These are phyloP conservation scores for Colinus virginianus DNA, from an alignment of 2,113 vertebrate species.

Conservation along the genomic window DNA sequence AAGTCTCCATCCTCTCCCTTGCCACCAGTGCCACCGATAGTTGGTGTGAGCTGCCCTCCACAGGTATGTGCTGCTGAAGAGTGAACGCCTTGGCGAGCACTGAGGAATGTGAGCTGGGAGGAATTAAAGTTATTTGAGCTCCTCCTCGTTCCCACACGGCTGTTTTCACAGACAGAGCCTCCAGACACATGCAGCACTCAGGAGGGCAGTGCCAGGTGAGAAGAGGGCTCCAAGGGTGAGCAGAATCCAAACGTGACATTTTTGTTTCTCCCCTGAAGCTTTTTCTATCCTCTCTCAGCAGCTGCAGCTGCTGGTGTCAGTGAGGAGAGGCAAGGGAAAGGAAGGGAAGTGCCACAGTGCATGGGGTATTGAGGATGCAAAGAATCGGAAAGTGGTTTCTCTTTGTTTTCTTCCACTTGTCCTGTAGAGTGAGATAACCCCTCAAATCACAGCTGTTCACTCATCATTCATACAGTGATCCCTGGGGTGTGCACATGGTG, in stretches of 20 bases:
- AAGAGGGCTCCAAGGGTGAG: fast-evolving
- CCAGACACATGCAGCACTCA: neutral
- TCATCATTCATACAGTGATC: neutral
- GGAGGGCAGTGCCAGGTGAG: neutral
- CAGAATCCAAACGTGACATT: neutral
- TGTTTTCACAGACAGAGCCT: neutral
- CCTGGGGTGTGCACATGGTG: neutral
- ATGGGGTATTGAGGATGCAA: neutral
- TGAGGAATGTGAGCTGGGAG: neutral
- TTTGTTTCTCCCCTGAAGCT: neutral
- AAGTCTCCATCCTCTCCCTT: neutral
- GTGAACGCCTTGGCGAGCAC: neutral
- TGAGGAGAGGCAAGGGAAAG: neutral
- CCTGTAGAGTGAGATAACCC: neutral
- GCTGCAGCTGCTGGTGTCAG: neutral
- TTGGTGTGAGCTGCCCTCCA: neutral
- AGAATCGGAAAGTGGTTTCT: neutral
- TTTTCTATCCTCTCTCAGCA: neutral
- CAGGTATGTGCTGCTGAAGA: neutral
- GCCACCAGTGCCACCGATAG: neutral
- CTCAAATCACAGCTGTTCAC: conserved; percentile 4
- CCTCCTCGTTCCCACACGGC: neutral
- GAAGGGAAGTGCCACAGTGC: neutral
- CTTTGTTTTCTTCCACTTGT: neutral
- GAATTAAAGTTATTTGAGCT: conserved; percentile 1